Evolutionary conservation across 2,113 vertebrate species (phyloP).

Genomic region (Amphilophus citrinellus): DNA sequence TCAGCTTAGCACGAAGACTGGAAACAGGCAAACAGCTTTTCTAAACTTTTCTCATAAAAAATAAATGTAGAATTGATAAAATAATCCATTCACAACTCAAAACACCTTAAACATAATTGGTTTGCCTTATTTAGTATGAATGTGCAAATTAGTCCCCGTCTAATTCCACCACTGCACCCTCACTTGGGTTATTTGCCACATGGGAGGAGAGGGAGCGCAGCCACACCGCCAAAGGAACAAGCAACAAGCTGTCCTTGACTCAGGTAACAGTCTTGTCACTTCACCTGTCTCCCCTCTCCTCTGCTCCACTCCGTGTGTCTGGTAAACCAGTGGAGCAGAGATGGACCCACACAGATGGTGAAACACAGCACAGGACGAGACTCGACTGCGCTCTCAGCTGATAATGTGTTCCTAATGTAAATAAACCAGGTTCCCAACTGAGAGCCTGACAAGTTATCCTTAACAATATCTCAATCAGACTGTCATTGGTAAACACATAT

Average conservation of each 20-base stretch:
- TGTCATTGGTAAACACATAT: not conserved
- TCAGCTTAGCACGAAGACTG: not conserved
- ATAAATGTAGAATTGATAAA: not conserved
- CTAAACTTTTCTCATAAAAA: not conserved
- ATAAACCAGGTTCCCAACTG: not conserved
- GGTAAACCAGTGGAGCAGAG: not conserved
- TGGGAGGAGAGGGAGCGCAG: not conserved
- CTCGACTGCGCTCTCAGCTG: not conserved
- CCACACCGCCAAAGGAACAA: not conserved
- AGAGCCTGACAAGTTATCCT: not conserved
- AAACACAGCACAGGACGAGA: not conserved
- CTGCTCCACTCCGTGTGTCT: not conserved
- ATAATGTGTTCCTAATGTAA: not conserved
- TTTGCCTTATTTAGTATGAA: no score
- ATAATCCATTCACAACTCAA: not conserved
- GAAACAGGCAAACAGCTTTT: not conserved
- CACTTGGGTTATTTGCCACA: not conserved
- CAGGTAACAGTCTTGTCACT: not conserved
- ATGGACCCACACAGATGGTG: not conserved
- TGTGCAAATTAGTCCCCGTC: no score
- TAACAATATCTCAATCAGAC: conserved; percentile 1
- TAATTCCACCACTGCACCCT: not conserved
- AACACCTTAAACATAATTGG: no score
- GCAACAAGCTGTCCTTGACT: not conserved
- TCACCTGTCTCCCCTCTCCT: not conserved